These are phyloP conservation scores for Palloptera scutellata DNA, from an alignment of 2,888 invertebrate genomes.

Conservation along the genomic window DNA sequence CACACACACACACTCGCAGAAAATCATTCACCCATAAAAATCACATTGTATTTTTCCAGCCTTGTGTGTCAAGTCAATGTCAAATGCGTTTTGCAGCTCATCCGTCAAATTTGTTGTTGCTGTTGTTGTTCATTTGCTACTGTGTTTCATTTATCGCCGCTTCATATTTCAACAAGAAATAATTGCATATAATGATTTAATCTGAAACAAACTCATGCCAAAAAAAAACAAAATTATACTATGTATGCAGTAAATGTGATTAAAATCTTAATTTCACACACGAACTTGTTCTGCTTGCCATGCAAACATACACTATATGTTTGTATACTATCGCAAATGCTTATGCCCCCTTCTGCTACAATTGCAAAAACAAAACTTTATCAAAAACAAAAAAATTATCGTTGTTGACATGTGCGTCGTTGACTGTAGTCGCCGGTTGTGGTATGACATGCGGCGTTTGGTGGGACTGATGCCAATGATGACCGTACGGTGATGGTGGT, in stretches of 20 bases:
- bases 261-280: constrained; percentile 29
- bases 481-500: background rate
- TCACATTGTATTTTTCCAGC: too few species aligned
- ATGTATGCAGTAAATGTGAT: constrained; percentile 9
- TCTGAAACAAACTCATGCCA: background rate
- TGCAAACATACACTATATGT: background rate
- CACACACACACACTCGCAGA: too few species aligned
- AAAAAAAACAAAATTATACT: background rate
- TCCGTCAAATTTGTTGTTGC: constrained; percentile 5
- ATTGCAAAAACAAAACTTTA: background rate
- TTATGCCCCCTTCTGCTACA: background rate
- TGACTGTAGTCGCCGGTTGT: background rate
- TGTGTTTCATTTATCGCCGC: background rate
- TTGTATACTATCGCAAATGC: too few species aligned
- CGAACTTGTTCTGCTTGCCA: constrained; percentile 5
- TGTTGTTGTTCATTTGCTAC: background rate
- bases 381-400: too few species aligned
- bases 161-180: background rate
- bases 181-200: constrained; percentile 4
- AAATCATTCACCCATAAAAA: too few species aligned
- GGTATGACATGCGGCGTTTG: too few species aligned
- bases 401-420: too few species aligned
- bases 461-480: background rate
- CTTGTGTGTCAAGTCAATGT: background rate
- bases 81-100: background rate